Percentiles rank a stretch among this genome's conserved stretches.
phyloP scores from a whole-genome alignment of 2,113 vertebrate genomes.

The Microcebus tavaratra region DNA sequence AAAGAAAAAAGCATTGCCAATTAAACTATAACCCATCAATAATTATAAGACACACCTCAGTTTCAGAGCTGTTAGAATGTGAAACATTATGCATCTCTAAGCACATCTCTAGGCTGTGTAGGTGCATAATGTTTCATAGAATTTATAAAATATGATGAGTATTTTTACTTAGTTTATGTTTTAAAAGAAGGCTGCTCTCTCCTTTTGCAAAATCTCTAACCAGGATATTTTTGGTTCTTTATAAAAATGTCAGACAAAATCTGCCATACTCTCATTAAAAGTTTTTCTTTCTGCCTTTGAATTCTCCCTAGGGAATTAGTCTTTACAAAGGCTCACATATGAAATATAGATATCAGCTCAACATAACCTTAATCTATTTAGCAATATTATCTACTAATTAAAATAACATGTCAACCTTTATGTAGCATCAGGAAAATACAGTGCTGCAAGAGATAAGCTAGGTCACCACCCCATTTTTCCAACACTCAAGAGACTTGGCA shows the following conservation, averaged over 20 bases:
- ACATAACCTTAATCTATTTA: not conserved
- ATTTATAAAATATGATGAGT: constrained; percentile 18
- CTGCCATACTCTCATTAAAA: not conserved
- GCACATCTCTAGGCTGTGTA: too few species aligned
- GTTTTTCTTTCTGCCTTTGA: constrained; percentile 31
- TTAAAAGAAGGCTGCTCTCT: constrained; percentile 33
- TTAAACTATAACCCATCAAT: not conserved
- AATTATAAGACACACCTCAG: not conserved
- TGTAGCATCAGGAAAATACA: not conserved
- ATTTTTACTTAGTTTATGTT: constrained; percentile 20
- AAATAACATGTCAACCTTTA: constrained; percentile 25
- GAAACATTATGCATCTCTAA: not conserved
- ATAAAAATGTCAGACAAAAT: constrained; percentile 51
- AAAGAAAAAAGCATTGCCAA: constrained; percentile 30
- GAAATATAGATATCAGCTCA: not conserved
- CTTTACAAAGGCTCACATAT: constrained; percentile 19
- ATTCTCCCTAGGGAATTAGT: not conserved
- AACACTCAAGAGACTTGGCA: not conserved
- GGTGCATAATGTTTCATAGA: not conserved
- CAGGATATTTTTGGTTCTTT: constrained; percentile 44
- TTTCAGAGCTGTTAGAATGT: constrained; percentile 18
- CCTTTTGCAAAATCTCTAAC: constrained; percentile 42
- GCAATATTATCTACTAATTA: constrained; percentile 5
- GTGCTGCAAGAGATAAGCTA: not conserved
- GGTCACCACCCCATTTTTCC: not conserved